These are phyloP conservation scores for Hedya salicella DNA, from an alignment of 2,888 invertebrate genomes.

Conservation along the genomic window DNA sequence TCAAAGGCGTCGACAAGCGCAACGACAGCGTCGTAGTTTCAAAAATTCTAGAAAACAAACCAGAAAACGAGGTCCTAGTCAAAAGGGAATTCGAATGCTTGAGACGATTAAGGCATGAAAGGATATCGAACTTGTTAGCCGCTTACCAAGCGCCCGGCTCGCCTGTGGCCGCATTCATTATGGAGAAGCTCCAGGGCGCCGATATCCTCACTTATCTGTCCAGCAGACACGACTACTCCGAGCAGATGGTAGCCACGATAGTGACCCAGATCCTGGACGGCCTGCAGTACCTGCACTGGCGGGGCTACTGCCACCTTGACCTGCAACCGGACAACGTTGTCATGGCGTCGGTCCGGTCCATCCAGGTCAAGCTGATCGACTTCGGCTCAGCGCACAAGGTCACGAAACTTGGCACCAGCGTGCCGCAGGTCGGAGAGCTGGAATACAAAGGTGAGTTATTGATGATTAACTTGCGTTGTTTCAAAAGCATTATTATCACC, in stretches of 20 bases:
- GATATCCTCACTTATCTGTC: slow-evolving; percentile 95
- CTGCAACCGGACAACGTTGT: slow-evolving; percentile 98
- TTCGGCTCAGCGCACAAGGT: slow-evolving; percentile 95
- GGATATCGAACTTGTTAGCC: slow-evolving; percentile 90
- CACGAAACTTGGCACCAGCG: slow-evolving; percentile 90
- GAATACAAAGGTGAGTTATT: slow-evolving; percentile 88
- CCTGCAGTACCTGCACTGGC: slow-evolving; percentile 97
- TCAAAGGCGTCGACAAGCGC: slow-evolving; percentile 90
- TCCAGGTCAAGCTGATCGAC: slow-evolving; percentile 96
- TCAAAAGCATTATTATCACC: too few relatives aligned
- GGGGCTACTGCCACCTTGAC: slow-evolving; percentile 94
- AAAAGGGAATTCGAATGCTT: slow-evolving; percentile 94
- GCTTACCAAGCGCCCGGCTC: slow-evolving; percentile 89
- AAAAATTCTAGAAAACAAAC: slow-evolving; percentile 90
- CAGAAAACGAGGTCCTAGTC: slow-evolving; percentile 87
- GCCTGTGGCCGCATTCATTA: slow-evolving; percentile 88
- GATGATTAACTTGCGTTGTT: neutral
- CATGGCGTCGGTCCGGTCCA: slow-evolving; percentile 93
- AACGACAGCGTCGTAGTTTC: slow-evolving; percentile 91
- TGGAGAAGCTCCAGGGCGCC: slow-evolving; percentile 95
- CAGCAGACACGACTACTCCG: slow-evolving; percentile 95
- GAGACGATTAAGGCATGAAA: slow-evolving; percentile 93
- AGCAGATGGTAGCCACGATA: slow-evolving; percentile 95
- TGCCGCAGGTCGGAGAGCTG: slow-evolving; percentile 88
- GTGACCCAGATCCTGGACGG: slow-evolving; percentile 95